Evolutionary conservation across 2,113 vertebrate species (phyloP).

Genomic region (Caracal caracal): DNA sequence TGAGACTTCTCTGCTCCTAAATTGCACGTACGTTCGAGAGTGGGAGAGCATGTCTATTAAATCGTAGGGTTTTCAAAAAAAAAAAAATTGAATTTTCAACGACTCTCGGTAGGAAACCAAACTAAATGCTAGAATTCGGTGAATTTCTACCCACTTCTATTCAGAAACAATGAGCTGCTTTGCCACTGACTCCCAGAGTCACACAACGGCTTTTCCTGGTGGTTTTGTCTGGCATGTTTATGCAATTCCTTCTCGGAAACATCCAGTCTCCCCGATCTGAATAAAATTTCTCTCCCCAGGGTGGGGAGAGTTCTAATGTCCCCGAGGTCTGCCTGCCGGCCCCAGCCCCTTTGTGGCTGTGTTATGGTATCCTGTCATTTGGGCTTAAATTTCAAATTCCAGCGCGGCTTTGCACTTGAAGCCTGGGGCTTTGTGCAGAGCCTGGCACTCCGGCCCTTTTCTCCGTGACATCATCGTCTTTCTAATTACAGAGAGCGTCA

Average conservation of each 20-base stretch:
- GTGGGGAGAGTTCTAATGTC: background rate
- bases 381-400: slow-evolving; percentile 32
- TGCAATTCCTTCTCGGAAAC: background rate
- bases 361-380: background rate
- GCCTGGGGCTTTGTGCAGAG: slow-evolving; percentile 17
- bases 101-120: background rate
- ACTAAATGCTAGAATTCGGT: background rate
- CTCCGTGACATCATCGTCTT: background rate
- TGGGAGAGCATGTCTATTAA: background rate
- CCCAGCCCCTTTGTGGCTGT: background rate
- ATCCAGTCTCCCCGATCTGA: background rate
- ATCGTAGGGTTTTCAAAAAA: background rate
- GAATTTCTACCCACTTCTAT: background rate
- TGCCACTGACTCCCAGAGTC: background rate
- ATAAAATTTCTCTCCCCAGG: background rate
- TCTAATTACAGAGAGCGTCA: slow-evolving; percentile 38
- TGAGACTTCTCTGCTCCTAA: background rate
- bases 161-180: background rate
- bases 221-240: background rate
- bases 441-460: background rate
- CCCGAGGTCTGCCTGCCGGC: background rate
- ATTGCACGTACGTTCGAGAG: background rate
- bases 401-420: background rate
- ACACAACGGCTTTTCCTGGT: background rate
- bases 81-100: background rate